Base-by-base conservation (phyloP, 2,888 invertebrate species). In the Polydrusus tereticollis region DNA sequence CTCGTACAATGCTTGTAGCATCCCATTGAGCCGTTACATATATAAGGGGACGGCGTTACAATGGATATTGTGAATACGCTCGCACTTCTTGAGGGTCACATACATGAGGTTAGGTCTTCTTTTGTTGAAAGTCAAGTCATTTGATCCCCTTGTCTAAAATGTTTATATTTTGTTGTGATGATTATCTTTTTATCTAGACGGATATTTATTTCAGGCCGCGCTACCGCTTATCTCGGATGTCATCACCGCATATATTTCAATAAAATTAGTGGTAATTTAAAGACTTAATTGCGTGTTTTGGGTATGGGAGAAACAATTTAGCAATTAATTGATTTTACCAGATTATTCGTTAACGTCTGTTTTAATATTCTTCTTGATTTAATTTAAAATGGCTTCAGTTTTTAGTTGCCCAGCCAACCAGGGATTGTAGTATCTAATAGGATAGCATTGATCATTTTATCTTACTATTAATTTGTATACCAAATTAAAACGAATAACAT, bases 51-150 rank as follows among this genome's bases (percentile, higher is more conserved):
- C 26, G 18, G 45, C 26, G 36, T 50, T 65, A 69, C 69, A 73
- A 69, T 69, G 45, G 69, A 65, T 33, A 12, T 69, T 59, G 36
- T 20, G 50, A 50, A 50, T 52, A 45, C 43, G 69, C 69, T 52
- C 62, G 66, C 60, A 73, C 69, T 65, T 57, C 73, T 66, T 38
- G 59, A 45, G 63, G 73, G 67, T 73, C 73, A 64, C 73, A 68
- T 43, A 47, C 58, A 68, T 36, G 38, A 60, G 20, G 55, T 38
- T 45, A 63, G 52, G 69, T 60, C 38, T 62, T 41, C 79, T 78
- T 78, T 80, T 81, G 81, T 81, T 75, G 75, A 74, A 78, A 82
- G 82, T 82, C 82, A 82, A 82, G 82, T 82, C 82, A 82, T 79
- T 79, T 78, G 78, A 80, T 81, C 78, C 76, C 68, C 71, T 69